phyloP scores from a whole-genome alignment of 2,888 invertebrate species.

The Clostera curtula region DNA sequence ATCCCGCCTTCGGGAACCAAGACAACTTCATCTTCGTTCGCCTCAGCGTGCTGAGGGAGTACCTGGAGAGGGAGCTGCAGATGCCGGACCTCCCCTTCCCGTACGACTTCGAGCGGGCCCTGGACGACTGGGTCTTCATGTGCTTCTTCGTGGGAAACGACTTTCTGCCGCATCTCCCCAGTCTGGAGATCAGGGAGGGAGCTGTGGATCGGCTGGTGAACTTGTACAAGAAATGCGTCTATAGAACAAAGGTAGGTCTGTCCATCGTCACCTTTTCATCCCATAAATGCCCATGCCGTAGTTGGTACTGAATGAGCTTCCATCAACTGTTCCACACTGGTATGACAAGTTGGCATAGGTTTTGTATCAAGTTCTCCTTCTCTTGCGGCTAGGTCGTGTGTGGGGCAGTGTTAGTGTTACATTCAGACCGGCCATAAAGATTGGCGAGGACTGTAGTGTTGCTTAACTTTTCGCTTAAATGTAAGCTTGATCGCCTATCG shows the following conservation, averaged over 20 bases:
- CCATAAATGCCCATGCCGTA: no score
- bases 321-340: no score
- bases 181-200: conserved; percentile 96
- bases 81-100: conserved; percentile 96
- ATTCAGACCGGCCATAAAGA: no score
- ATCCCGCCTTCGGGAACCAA: conserved; percentile 81
- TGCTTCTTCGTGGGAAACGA: conserved; percentile 99
- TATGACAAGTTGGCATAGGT: no score
- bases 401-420: no score
- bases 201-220: conserved; percentile 95
- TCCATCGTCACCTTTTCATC: no score
- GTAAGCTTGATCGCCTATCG: no score
- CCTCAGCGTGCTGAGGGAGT: conserved; percentile 94
- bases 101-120: conserved; percentile 94
- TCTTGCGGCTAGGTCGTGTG: no score
- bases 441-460: no score
- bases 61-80: conserved; percentile 89
- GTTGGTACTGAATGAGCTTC: no score
- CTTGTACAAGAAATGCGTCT: conserved; percentile 95
- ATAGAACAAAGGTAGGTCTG: conserved; percentile 86
- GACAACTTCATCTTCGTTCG: conserved; percentile 94
- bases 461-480: no score
- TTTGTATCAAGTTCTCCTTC: no score
- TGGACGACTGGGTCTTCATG: conserved; percentile 98
- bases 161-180: conserved; percentile 98